Evolutionary conservation across 2,113 vertebrate species (phyloP), one percentile per base, ranked within the genome.

Genomic region (Leptocoma aspasia): DNA sequence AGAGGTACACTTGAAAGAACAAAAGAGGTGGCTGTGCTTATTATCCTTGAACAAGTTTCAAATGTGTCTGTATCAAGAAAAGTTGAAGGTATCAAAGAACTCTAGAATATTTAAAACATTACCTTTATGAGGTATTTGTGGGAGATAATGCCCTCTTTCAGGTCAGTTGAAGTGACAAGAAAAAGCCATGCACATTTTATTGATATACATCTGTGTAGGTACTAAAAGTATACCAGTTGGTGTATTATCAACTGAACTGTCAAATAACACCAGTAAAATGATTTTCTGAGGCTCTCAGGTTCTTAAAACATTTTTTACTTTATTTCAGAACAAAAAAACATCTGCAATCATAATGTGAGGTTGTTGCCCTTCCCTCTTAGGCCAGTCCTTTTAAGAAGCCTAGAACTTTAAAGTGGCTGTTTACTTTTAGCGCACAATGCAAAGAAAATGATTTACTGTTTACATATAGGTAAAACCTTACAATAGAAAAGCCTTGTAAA

Each of bases 1-100:
- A 83, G 39, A 95, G 15, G 10, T 85, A 92, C 75, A 87, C 49
- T 83, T 83, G 85, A 94, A 77, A 91, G 56, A 95, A 64, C 27
- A 96, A 96, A 96, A 76, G n/a, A 76, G 60, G 19, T 59, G 42
- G 19, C 35, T 83, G 45, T 44, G 9, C 52, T 93, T 65, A 72
- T 73, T 69, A 84, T 20, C 44, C 85, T 91, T 92, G 37, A 68
- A 96, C 31, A 84, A 57, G 35, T 80, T 82, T 84, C 72, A 88
- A 82, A 86, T 81, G 37, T 61, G 86, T 82, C 28, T 81, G 7
- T n/a, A 77, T 35, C 30, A 82, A 78, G 60, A 96, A 84, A 92
- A 94, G 33, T 14, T 54, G 71, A 85, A 82, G 5, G 26, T 69
- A 44, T 75, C 57, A 86, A 47, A 95, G 52, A 95, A 68, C 20